Percentiles rank a stretch among this genome's conserved stretches.
phyloP scores from a whole-genome alignment of 2,888 invertebrate genomes.

The Cryptocheilus praepositus region DNA sequence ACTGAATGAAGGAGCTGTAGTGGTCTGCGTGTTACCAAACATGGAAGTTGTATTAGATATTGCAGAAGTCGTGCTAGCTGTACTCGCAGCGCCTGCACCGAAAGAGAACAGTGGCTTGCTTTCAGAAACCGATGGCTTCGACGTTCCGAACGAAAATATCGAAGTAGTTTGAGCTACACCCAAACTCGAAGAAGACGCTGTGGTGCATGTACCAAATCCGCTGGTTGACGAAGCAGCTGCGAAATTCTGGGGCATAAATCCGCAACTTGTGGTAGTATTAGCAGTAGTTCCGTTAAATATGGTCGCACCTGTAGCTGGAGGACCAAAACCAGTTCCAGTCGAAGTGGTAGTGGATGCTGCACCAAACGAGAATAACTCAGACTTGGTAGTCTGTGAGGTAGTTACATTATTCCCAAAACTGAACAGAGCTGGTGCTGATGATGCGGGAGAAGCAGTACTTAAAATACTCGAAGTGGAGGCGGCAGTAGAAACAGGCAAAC shows the following conservation, averaged over 20 bases:
- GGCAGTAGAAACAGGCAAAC: conserved; percentile 10
- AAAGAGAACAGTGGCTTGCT: conserved; percentile 46
- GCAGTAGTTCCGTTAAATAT: conserved; percentile 9
- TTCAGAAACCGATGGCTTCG: neutral
- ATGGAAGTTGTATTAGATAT: neutral
- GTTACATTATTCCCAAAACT: conserved; percentile 26
- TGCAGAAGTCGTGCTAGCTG: conserved; percentile 11
- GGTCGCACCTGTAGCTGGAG: neutral
- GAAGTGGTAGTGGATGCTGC: conserved; percentile 4
- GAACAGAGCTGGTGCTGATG: conserved; percentile 16
- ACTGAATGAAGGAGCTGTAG: neutral
- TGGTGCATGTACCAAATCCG: conserved; percentile 12
- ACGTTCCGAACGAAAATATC: conserved; percentile 29
- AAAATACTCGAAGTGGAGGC: neutral
- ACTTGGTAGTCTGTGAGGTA: conserved; percentile 17
- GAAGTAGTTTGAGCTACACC: conserved; percentile 13
- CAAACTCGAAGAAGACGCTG: conserved; percentile 20
- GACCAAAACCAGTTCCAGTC: conserved; percentile 24
- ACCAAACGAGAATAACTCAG: conserved; percentile 22
- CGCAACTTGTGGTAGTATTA: conserved; percentile 5
- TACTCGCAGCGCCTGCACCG: conserved; percentile 18
- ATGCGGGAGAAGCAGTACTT: neutral
- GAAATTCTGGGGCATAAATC: conserved; percentile 3
- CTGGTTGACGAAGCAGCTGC: conserved; percentile 5
- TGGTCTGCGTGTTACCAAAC: neutral